Conservation (phyloP, 2,888 invertebrate genomes). For the Drosophila anceps region DNA sequence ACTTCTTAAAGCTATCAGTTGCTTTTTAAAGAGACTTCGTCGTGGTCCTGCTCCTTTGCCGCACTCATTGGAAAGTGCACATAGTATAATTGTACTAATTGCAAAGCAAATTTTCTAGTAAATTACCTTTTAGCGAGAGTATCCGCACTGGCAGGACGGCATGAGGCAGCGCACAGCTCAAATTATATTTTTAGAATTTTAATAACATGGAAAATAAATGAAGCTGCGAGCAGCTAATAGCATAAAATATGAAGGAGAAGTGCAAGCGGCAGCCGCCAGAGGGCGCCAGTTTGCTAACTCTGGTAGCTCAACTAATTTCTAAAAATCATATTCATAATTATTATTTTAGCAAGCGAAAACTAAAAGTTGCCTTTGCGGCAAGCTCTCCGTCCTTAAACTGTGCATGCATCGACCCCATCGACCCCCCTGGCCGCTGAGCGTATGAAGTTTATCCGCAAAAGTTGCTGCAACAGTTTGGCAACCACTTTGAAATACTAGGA, state of each 20-base stretch:
- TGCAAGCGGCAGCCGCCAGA: constrained; percentile 19
- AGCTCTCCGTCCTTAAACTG: constrained; percentile 28
- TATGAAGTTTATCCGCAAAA: constrained; percentile 54
- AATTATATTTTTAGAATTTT: constrained; percentile 71
- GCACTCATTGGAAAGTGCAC: constrained; percentile 21
- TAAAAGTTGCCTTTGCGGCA: constrained; percentile 61
- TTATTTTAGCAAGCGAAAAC: constrained; percentile 71
- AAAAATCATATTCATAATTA: constrained; percentile 74
- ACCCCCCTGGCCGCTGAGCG: constrained; percentile 4
- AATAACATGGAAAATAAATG: constrained; percentile 59
- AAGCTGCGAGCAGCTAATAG: constrained; percentile 39
- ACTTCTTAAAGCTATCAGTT: constrained; percentile 22
- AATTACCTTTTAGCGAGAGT: constrained; percentile 75
- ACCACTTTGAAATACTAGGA: constrained; percentile 39
- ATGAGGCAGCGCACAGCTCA: background rate
- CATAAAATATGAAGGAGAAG: constrained; percentile 38
- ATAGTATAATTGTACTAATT: constrained; percentile 79
- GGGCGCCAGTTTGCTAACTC: constrained; percentile 24
- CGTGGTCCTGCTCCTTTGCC: background rate
- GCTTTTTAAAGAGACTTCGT: constrained; percentile 12
- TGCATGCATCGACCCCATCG: background rate
- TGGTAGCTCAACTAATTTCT: constrained; percentile 43
- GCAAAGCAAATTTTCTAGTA: constrained; percentile 81
- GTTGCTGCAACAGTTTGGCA: constrained; percentile 33
- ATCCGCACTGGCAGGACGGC: constrained; percentile 17